Evolutionary conservation across 2,113 vertebrate species (phyloP).

Genomic region (Catagonus wagneri): DNA sequence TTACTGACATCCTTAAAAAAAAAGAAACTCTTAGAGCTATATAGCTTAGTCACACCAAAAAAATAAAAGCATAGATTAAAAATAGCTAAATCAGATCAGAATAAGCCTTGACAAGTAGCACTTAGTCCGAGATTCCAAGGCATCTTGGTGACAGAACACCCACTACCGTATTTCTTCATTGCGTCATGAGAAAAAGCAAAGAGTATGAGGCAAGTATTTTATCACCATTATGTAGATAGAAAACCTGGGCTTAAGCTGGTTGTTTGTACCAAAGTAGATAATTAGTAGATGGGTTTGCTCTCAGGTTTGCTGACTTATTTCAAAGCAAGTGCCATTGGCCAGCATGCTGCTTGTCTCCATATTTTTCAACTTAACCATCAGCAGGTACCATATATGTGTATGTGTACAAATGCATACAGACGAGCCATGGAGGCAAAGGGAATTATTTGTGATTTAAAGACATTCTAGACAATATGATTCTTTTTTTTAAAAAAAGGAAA

Average conservation of each 20-base stretch:
- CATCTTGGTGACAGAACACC: neutral
- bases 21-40: neutral
- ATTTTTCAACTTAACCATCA: neutral
- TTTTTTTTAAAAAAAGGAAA: neutral
- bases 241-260: neutral
- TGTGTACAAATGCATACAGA: neutral
- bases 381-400: too few relatives aligned
- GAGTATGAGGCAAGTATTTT: neutral
- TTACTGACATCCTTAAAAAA: neutral
- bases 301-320: neutral
- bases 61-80: neutral
- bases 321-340: neutral
- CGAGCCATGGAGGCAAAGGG: neutral
- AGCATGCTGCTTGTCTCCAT: neutral
- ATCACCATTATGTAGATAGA: neutral
- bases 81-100: neutral
- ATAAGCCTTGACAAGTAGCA: neutral
- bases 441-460: neutral
- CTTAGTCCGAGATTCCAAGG: neutral
- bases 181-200: neutral
- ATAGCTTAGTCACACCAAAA: neutral
- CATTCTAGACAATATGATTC: neutral
- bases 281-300: neutral
- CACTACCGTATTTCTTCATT: slow-evolving; percentile 4
- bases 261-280: neutral